Evolutionary conservation across 2,113 vertebrate genomes (phyloP).

Genomic region (Callithrix jacchus): DNA sequence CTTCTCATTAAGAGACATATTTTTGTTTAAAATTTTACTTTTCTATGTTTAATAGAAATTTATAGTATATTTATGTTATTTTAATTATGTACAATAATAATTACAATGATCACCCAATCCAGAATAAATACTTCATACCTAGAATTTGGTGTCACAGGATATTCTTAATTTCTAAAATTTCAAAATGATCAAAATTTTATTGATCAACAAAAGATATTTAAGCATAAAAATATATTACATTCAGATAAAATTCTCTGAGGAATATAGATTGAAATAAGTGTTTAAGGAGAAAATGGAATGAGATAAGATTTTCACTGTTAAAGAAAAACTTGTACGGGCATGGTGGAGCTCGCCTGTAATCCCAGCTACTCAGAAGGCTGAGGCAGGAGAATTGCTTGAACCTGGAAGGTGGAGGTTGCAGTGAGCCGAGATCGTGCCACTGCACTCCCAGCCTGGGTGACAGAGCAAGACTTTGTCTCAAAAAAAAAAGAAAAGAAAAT

Average conservation of each 20-base stretch:
- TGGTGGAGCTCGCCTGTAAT: too few relatives aligned
- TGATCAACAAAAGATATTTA: neutral
- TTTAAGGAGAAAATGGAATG: conserved; percentile 23
- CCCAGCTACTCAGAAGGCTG: too few relatives aligned
- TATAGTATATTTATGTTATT: neutral
- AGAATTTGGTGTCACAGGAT: neutral
- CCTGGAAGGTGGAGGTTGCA: too few relatives aligned
- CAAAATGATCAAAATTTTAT: neutral
- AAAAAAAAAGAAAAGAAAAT: too few relatives aligned
- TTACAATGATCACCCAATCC: neutral
- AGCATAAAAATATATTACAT: neutral
- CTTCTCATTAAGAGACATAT: neutral
- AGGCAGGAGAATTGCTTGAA: too few relatives aligned
- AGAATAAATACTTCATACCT: neutral
- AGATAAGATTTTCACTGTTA: neutral
- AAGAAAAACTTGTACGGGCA: neutral
- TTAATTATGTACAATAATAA: neutral
- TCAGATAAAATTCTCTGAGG: neutral
- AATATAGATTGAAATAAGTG: neutral
- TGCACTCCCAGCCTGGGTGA: too few relatives aligned
- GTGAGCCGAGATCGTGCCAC: too few relatives aligned
- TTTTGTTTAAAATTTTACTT: neutral
- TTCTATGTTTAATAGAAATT: neutral
- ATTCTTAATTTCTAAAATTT: neutral
- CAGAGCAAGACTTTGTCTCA: too few relatives aligned